Conservation (phyloP, 2,797 vertebrate genomes). For the Balearica regulorum region DNA sequence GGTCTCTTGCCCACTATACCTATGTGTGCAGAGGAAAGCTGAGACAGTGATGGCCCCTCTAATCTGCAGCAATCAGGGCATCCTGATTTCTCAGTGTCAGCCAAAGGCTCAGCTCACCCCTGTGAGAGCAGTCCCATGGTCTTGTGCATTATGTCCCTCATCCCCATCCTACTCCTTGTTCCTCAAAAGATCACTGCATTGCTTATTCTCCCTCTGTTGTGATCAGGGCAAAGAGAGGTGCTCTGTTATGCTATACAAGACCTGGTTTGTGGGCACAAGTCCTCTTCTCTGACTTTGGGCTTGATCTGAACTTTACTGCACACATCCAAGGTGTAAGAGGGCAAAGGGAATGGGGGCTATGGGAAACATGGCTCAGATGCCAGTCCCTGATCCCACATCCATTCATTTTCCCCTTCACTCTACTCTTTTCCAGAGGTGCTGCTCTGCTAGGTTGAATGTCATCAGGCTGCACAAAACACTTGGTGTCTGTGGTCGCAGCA, state of each 20-base stretch:
- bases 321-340: background rate
- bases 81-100: background rate
- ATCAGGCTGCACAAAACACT: background rate
- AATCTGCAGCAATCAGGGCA: background rate
- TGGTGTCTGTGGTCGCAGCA: background rate
- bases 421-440: background rate
- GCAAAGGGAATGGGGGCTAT: background rate
- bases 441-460: background rate
- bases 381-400: background rate
- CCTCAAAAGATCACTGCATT: background rate
- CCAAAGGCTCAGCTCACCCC: background rate
- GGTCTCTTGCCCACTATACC: background rate
- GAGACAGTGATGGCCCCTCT: background rate
- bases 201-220: background rate
- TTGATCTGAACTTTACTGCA: background rate
- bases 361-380: background rate
- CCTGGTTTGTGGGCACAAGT: background rate
- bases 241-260: background rate
- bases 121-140: background rate
- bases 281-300: background rate
- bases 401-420: background rate
- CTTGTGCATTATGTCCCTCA: background rate
- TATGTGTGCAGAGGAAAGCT: background rate
- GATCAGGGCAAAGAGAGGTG: background rate
- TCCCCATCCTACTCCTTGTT: background rate